Percentiles rank a stretch among this genome's conserved stretches.
Conservation (phyloP, 2,113 vertebrate species). For the Aramus guarauna region DNA sequence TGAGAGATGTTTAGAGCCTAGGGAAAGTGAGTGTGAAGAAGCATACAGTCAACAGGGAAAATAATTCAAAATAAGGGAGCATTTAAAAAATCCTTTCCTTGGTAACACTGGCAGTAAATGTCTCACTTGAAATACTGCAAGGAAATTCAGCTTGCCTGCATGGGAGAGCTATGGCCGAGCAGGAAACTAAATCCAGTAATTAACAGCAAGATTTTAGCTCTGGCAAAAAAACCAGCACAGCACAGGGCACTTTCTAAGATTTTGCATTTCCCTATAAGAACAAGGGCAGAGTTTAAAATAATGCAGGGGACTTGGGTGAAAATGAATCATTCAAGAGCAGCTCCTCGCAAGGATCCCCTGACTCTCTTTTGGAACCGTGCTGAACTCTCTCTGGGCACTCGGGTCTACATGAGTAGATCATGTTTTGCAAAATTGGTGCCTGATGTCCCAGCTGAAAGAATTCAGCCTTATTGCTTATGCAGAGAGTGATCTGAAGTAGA, state of each 20-base stretch:
- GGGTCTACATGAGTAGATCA: background rate
- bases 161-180: background rate
- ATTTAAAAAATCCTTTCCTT: conserved; percentile 26
- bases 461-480: background rate
- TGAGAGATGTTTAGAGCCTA: background rate
- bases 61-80: conserved; percentile 29
- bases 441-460: background rate
- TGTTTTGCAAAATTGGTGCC: background rate
- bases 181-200: background rate
- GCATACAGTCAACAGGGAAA: background rate
- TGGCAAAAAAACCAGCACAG: background rate
- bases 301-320: background rate
- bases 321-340: conserved; percentile 1
- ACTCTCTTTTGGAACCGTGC: background rate
- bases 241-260: background rate
- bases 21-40: background rate
- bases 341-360: background rate
- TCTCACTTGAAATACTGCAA: conserved; percentile 26
- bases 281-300: background rate
- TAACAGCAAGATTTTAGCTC: background rate
- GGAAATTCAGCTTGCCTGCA: background rate
- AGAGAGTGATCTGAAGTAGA: background rate
- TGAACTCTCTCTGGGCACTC: background rate
- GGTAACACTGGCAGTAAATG: conserved; percentile 3
- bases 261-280: background rate